A percentile compares a stretch with the other conserved stretches of the same genome.
Conservation (phyloP, 2,888 invertebrate genomes). For the Lasioglossum leucozonium region DNA sequence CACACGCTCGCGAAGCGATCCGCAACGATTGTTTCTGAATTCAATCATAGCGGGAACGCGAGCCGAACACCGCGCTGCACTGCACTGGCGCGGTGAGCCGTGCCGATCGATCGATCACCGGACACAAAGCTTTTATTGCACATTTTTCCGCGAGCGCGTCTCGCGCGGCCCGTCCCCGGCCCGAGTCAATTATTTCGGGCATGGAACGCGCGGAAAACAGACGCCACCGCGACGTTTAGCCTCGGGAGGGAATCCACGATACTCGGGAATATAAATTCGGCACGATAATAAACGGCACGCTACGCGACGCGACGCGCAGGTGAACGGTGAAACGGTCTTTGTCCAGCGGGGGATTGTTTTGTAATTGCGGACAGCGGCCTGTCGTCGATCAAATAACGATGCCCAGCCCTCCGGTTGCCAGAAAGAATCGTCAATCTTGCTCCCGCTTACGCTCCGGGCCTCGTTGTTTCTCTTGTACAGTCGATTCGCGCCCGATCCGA, state of each 20-base stretch:
- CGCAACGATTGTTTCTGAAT: conserved; percentile 20
- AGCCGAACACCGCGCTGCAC: neutral
- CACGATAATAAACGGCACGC: neutral
- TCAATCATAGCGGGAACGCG: neutral
- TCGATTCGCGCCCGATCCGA: neutral
- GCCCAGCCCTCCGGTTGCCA: neutral
- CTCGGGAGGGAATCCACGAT: neutral
- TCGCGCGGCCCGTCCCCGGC: neutral
- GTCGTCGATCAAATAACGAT: conserved; percentile 12
- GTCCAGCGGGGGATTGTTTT: conserved; percentile 7
- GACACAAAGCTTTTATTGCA: neutral
- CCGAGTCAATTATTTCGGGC: neutral
- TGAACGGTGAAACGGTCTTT: neutral
- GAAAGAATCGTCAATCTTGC: neutral
- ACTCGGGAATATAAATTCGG: neutral
- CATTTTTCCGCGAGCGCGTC: neutral
- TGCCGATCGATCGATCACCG: conserved; percentile 8
- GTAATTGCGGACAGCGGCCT: neutral
- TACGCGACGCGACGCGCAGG: neutral
- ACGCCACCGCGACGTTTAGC: conserved; percentile 1
- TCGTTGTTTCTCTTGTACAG: neutral
- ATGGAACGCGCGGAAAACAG: neutral
- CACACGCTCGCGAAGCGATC: conserved; percentile 1
- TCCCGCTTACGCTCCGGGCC: neutral
- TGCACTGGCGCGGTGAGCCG: neutral